These are phyloP conservation scores for Cephus cinctus DNA, from an alignment of 1,140 invertebrate species.

Conservation along the genomic window DNA sequence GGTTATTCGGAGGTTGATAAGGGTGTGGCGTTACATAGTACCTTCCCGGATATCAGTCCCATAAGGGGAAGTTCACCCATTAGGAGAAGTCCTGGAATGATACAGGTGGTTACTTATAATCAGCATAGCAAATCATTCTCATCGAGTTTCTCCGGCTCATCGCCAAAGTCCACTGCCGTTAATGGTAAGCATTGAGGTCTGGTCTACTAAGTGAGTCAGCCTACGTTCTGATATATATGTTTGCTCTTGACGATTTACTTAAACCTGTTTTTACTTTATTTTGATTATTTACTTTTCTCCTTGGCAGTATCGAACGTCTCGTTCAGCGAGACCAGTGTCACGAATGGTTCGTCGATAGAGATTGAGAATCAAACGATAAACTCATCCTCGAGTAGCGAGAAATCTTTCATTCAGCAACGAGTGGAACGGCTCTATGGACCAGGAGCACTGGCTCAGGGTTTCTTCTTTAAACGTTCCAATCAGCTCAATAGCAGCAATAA, in stretches of 20 bases:
- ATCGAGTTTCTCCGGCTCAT: constrained; percentile 33
- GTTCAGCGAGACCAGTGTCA: constrained; percentile 33
- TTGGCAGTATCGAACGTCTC: constrained; percentile 40
- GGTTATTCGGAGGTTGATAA: constrained; percentile 48
- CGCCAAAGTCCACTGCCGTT: constrained; percentile 30
- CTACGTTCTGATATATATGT: no score
- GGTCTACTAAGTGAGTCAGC: no score
- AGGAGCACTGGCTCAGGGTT: constrained; percentile 78
- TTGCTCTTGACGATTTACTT: neutral
- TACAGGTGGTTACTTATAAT: constrained; percentile 35
- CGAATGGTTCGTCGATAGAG: constrained; percentile 39
- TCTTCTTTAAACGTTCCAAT: constrained; percentile 63
- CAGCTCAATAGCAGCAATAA: constrained; percentile 45
- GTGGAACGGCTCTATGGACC: constrained; percentile 86
- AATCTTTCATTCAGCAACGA: constrained; percentile 84
- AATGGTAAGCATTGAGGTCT: constrained; percentile 26
- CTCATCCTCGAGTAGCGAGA: constrained; percentile 57
- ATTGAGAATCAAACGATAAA: constrained; percentile 32
- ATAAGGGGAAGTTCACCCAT: constrained; percentile 31
- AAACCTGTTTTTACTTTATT: constrained; percentile 1
- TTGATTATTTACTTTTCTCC: no score
- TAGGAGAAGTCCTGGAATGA: constrained; percentile 33
- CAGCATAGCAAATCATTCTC: constrained; percentile 44
- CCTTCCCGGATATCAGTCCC: constrained; percentile 40
- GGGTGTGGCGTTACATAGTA: constrained; percentile 28